These are phyloP conservation scores for Nymphalis urticae DNA, from an alignment of 2,888 invertebrate genomes.

Conservation along the genomic window DNA sequence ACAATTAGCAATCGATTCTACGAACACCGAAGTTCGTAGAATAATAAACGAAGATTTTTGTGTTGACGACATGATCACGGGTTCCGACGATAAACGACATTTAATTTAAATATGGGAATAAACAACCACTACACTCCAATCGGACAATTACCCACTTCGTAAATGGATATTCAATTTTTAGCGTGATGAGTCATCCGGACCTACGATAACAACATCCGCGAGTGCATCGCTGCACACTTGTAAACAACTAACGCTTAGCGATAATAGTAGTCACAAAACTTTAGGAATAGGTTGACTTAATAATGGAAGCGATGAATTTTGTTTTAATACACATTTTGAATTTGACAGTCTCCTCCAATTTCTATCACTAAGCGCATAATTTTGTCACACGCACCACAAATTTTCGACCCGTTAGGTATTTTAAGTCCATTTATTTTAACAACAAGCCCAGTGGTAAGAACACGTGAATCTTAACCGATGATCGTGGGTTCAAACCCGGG, in stretches of 20 bases:
- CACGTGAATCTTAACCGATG: too few relatives aligned
- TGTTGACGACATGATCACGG: slow-evolving; percentile 44
- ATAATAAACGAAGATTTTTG: slow-evolving; percentile 23
- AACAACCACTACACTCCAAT: slow-evolving; percentile 6
- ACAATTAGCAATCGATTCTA: too few relatives aligned
- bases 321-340: neutral
- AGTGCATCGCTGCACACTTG: neutral
- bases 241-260: slow-evolving; percentile 16
- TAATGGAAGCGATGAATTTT: neutral
- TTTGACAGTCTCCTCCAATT: too few relatives aligned
- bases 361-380: too few relatives aligned
- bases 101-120: slow-evolving; percentile 15
- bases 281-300: neutral
- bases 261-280: slow-evolving; percentile 12
- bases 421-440: too few relatives aligned
- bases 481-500: too few relatives aligned
- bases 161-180: slow-evolving; percentile 34
- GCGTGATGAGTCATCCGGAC: neutral
- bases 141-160: slow-evolving; percentile 30
- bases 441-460: too few relatives aligned
- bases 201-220: neutral
- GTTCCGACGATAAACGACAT: slow-evolving; percentile 19
- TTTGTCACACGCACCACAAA: too few relatives aligned
- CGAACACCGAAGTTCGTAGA: too few relatives aligned
- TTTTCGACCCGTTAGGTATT: too few relatives aligned